Evolutionary conservation across 2,888 invertebrate species (phyloP).

Genomic region (Cephonodes hylas): DNA sequence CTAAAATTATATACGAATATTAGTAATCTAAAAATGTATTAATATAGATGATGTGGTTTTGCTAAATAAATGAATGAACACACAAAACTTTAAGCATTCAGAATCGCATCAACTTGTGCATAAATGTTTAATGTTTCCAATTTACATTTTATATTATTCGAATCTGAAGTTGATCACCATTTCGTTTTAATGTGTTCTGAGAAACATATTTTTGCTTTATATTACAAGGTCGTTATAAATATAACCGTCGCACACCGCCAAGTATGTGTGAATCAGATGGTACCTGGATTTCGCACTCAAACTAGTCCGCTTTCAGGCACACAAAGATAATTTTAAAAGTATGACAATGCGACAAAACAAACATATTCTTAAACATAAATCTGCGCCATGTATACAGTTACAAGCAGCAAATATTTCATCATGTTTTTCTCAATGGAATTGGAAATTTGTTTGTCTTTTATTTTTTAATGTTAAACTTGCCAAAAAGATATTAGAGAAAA

Average conservation of each 20-base stretch:
- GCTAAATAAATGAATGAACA: no score
- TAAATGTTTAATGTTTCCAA: not conserved
- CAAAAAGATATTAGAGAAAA: no score
- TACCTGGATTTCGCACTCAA: conserved; percentile 29
- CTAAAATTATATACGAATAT: no score
- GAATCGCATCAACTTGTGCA: no score
- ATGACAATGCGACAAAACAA: conserved; percentile 26
- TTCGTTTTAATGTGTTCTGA: conserved; percentile 8
- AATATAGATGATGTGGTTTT: no score
- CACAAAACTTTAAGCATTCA: no score
- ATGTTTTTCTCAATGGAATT: no score
- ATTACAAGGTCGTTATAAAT: conserved; percentile 14
- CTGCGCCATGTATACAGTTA: not conserved
- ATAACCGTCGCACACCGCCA: conserved; percentile 12
- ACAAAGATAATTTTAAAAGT: conserved; percentile 21
- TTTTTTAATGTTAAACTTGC: no score
- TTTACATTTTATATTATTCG: not conserved
- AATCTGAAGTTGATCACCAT: not conserved
- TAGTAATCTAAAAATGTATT: no score
- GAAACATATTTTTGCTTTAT: conserved; percentile 12
- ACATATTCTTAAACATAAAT: not conserved
- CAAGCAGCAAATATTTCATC: not conserved
- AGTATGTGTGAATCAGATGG: conserved; percentile 40
- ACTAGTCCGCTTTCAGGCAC: not conserved
- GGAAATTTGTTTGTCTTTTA: no score